A percentile compares a stretch with the other conserved stretches of the same genome.
Conservation (phyloP, 2,113 vertebrate species). For the Macheiramphus alcinus region DNA sequence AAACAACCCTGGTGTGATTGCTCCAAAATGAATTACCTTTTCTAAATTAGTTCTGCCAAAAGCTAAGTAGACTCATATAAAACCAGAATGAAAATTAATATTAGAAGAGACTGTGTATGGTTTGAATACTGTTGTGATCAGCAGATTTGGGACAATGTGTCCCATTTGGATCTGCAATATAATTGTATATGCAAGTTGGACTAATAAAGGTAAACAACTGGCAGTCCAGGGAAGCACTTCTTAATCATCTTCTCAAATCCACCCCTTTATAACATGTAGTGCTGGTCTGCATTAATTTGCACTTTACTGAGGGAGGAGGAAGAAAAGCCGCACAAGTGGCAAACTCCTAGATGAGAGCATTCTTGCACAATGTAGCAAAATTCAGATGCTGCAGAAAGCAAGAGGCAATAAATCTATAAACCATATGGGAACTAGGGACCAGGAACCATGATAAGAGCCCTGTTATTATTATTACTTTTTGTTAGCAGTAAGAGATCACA, state of each 20-base stretch:
- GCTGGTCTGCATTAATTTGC: background rate
- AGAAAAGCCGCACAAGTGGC: background rate
- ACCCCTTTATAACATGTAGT: background rate
- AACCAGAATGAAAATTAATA: background rate
- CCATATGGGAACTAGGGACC: background rate
- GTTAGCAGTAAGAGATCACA: background rate
- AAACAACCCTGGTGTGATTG: background rate
- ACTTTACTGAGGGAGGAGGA: background rate
- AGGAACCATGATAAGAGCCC: background rate
- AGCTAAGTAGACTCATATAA: background rate
- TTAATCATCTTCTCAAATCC: background rate
- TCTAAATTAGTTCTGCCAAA: constrained; percentile 46
- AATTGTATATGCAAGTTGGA: background rate
- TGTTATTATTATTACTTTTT: background rate
- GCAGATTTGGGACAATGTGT: background rate
- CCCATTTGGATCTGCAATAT: background rate
- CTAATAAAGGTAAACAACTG: background rate
- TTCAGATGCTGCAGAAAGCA: background rate
- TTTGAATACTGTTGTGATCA: background rate
- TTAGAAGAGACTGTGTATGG: background rate
- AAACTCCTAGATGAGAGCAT: background rate
- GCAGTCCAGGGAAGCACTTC: background rate
- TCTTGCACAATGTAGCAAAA: background rate
- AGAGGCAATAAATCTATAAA: background rate
- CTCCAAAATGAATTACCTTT: background rate